Conservation (phyloP, 2,113 vertebrate species). For the Phoenicopterus ruber region DNA sequence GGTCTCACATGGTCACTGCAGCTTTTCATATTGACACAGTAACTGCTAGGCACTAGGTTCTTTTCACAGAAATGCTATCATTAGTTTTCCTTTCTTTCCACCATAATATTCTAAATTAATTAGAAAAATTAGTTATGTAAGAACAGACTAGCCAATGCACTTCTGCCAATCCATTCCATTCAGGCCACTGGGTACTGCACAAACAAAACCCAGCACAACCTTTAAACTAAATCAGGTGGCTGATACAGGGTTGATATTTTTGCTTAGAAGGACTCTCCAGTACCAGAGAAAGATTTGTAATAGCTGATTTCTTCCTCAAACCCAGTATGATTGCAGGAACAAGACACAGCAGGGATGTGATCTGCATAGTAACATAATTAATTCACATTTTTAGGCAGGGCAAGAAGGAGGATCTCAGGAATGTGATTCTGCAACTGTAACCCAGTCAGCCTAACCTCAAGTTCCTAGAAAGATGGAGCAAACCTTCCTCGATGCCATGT, state of each 20-base stretch:
- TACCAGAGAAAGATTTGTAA: neutral
- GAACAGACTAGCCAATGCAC: neutral
- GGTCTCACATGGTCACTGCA: neutral
- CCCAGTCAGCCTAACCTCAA: neutral
- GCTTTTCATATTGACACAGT: neutral
- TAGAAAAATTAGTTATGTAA: slow-evolving; percentile 17
- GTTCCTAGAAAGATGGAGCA: neutral
- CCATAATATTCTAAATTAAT: neutral
- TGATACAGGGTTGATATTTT: neutral
- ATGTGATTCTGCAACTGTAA: neutral
- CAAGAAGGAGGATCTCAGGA: neutral
- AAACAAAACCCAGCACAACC: neutral
- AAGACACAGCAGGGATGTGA: neutral
- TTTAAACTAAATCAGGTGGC: neutral
- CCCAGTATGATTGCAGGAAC: neutral
- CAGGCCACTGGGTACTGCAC: neutral
- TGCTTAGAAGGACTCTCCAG: neutral
- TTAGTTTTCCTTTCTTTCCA: neutral
- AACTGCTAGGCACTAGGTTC: neutral
- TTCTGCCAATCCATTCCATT: neutral
- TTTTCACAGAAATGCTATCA: neutral
- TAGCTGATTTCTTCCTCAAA: neutral
- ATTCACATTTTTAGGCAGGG: neutral
- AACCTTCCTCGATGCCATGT: fast-evolving
- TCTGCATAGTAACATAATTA: neutral